Conservation (phyloP, 1,140 invertebrate genomes). For the Nymphalis io region DNA sequence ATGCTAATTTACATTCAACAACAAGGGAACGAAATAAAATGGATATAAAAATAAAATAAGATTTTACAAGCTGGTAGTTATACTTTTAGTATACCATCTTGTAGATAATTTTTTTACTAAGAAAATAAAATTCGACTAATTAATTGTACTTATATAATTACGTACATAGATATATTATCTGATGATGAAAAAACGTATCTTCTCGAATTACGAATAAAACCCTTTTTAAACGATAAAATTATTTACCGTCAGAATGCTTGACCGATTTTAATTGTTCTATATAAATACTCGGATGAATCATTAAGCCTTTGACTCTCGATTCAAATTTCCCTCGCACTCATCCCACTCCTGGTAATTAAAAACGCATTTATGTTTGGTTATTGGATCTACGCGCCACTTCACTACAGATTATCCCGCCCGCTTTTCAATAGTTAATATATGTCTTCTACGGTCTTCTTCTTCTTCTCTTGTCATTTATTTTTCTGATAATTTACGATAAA, state of each 20-base stretch:
- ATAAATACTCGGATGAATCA: conserved; percentile 53
- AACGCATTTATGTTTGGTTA: conserved; percentile 56
- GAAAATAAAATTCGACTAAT: background rate
- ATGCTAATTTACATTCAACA: conserved; percentile 60
- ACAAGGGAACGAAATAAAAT: conserved; percentile 40
- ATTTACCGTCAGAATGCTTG: conserved; percentile 54
- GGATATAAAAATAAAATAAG: conserved; percentile 10
- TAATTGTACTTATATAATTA: background rate
- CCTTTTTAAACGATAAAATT: conserved; percentile 49
- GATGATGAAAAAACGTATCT: conserved; percentile 9
- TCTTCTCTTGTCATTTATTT: too few relatives aligned
- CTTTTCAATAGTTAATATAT: conserved; percentile 29
- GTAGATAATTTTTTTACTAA: background rate
- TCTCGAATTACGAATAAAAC: conserved; percentile 22
- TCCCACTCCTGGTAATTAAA: conserved; percentile 55
- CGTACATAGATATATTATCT: background rate
- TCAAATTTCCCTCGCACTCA: conserved; percentile 51
- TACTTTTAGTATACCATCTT: background rate
- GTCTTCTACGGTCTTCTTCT: conserved; percentile 4
- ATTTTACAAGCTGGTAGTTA: background rate
- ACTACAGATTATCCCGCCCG: conserved; percentile 37
- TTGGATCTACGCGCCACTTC: conserved; percentile 46
- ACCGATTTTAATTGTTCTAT: conserved; percentile 64
- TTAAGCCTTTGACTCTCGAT: conserved; percentile 51
- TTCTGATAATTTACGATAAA: too few relatives aligned